These are phyloP conservation scores for Altica lythri DNA, from an alignment of 2,888 invertebrate species.

Conservation along the genomic window DNA sequence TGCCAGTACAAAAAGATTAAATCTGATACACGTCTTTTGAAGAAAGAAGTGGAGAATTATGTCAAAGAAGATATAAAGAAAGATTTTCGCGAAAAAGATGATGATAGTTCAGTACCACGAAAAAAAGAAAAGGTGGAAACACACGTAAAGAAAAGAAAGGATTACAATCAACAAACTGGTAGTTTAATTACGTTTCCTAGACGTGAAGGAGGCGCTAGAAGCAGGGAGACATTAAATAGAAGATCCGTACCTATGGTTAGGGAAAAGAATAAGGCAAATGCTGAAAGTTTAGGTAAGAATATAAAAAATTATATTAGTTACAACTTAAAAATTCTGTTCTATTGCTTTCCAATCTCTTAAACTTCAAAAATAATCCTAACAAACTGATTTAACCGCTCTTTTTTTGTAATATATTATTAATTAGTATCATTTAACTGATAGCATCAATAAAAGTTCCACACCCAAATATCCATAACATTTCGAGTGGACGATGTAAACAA, in stretches of 20 bases:
- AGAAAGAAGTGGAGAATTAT: slow-evolving; percentile 51
- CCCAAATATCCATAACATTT: slow-evolving; percentile 5
- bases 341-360: not conserved
- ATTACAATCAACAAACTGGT: slow-evolving; percentile 54
- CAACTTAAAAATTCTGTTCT: too few relatives aligned
- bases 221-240: slow-evolving; percentile 51
- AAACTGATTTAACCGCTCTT: too few relatives aligned
- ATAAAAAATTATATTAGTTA: too few relatives aligned
- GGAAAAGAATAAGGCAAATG: slow-evolving; percentile 57
- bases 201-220: slow-evolving; percentile 47
- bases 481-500: slow-evolving; percentile 9
- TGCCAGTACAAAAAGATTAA: slow-evolving; percentile 48
- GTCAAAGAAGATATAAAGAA: slow-evolving; percentile 55
- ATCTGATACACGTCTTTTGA: slow-evolving; percentile 47
- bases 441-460: too few relatives aligned
- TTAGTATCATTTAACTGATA: too few relatives aligned
- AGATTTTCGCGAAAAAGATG: slow-evolving; percentile 55
- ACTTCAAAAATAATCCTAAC: not conserved
- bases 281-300: slow-evolving; percentile 56
- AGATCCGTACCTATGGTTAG: slow-evolving; percentile 53
- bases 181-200: slow-evolving; percentile 55
- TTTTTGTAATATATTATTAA: too few relatives aligned
- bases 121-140: slow-evolving; percentile 62
- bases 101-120: slow-evolving; percentile 56
- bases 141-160: slow-evolving; percentile 53